These are phyloP conservation scores for Muscicapa striata DNA, from an alignment of 2,797 vertebrate species.

Conservation along the genomic window DNA sequence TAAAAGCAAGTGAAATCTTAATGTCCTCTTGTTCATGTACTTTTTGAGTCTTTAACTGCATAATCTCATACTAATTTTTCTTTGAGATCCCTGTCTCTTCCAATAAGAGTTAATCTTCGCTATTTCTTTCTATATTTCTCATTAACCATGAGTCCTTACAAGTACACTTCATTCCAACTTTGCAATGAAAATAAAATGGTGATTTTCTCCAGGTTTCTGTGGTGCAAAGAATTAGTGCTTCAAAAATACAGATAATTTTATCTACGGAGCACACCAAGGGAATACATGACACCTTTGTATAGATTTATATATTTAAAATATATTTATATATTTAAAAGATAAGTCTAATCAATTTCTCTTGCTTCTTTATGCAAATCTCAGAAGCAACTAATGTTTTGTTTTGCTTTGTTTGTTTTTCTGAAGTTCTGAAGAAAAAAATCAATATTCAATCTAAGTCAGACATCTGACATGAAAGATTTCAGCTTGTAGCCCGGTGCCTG, in stretches of 20 bases:
- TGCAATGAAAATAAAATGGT: not conserved
- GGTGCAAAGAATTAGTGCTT: not conserved
- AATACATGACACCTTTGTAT: not conserved
- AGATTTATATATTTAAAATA: not conserved
- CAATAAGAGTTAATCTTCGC: not conserved
- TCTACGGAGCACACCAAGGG: not conserved
- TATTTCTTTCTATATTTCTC: not conserved
- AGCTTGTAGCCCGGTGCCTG: not conserved
- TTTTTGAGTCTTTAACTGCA: not conserved
- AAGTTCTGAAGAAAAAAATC: constrained; percentile 36
- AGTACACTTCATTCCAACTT: not conserved
- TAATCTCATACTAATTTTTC: not conserved
- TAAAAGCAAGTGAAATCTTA: not conserved
- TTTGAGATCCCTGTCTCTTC: not conserved
- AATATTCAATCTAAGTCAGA: constrained; percentile 42
- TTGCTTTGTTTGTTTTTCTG: not conserved
- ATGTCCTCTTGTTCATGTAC: rapidly evolving
- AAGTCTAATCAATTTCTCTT: not conserved
- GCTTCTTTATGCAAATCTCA: not conserved
- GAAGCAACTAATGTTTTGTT: not conserved
- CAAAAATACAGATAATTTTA: not conserved
- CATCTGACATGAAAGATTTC: constrained; percentile 31
- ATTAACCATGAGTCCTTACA: not conserved
- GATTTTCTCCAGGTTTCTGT: not conserved
- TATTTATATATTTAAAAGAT: not conserved